Conservation (phyloP, 2,113 vertebrate species). For the Dolichallabes microphthalmus region DNA sequence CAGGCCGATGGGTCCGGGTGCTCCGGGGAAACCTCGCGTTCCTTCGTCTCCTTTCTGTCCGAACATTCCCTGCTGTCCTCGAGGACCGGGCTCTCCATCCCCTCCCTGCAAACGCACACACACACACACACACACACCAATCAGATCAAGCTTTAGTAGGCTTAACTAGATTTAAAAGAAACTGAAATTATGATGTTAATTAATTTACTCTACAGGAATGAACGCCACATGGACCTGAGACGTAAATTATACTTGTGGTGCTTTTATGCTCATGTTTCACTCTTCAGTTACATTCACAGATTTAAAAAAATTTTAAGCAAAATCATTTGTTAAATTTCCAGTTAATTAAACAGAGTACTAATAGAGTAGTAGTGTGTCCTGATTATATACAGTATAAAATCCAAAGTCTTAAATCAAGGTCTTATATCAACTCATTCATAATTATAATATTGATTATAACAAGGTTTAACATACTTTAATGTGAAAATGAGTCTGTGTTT, state of each 20-base stretch:
- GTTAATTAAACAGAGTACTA: too few relatives aligned
- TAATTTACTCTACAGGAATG: neutral
- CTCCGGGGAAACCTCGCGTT: slow-evolving; percentile 91
- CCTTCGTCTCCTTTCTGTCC: slow-evolving; percentile 98
- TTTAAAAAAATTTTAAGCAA: neutral
- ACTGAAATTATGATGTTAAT: neutral
- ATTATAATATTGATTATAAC: neutral
- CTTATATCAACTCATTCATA: neutral
- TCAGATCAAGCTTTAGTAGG: neutral
- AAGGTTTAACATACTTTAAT: neutral
- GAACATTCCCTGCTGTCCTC: slow-evolving; percentile 98
- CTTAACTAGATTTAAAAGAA: neutral
- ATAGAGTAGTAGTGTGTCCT: too few relatives aligned
- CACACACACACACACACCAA: neutral
- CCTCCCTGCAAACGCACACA: slow-evolving; percentile 76
- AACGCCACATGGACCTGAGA: neutral
- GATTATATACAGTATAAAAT: too few relatives aligned
- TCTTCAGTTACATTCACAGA: neutral
- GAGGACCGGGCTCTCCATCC: slow-evolving; percentile 93
- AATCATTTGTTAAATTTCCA: too few relatives aligned
- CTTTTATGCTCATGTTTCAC: too few relatives aligned
- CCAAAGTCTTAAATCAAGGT: too few relatives aligned
- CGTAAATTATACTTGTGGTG: too few relatives aligned
- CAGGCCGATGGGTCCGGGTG: slow-evolving; percentile 92
- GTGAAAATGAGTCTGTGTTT: neutral